Evolutionary conservation across 1,140 invertebrate genomes (phyloP).

Genomic region (Danaus plexippus): DNA sequence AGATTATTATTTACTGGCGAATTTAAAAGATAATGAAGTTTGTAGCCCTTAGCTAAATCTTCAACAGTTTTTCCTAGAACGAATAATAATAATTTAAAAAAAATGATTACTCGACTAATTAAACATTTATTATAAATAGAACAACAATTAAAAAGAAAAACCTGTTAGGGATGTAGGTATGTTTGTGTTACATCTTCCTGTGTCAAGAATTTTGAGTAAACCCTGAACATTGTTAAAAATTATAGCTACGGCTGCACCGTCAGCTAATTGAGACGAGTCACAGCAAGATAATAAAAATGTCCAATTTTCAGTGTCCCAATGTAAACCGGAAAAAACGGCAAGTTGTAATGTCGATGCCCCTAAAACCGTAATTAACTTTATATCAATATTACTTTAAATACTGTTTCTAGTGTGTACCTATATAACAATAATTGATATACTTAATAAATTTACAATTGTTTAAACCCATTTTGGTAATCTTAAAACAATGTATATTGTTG

Average conservation of each 20-base stretch:
- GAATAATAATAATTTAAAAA: not conserved
- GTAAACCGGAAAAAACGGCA: conserved; percentile 52
- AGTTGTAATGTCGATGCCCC: conserved; percentile 62
- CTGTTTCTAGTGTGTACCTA: no score
- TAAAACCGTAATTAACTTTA: conserved; percentile 23
- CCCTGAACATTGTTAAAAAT: conserved; percentile 53
- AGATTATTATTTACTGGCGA: conserved; percentile 14
- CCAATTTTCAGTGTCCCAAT: conserved; percentile 55
- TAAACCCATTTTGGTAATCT: no score
- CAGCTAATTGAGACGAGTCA: conserved; percentile 61
- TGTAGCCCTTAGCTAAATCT: conserved; percentile 53
- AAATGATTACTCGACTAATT: no score
- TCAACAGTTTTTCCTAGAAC: conserved; percentile 54
- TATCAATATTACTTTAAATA: not conserved
- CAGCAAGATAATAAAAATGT: conserved; percentile 51
- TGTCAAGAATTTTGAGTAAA: conserved; percentile 50
- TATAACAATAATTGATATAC: not conserved
- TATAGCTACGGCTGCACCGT: conserved; percentile 59
- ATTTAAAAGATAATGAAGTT: conserved; percentile 43
- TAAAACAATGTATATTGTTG: no score
- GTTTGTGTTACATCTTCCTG: conserved; percentile 56
- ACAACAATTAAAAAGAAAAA: conserved; percentile 17
- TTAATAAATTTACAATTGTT: not conserved
- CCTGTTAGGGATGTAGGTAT: conserved; percentile 60
- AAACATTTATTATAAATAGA: not conserved